These are phyloP conservation scores for Pampusana beccarii DNA, from an alignment of 2,113 vertebrate genomes.

Conservation along the genomic window DNA sequence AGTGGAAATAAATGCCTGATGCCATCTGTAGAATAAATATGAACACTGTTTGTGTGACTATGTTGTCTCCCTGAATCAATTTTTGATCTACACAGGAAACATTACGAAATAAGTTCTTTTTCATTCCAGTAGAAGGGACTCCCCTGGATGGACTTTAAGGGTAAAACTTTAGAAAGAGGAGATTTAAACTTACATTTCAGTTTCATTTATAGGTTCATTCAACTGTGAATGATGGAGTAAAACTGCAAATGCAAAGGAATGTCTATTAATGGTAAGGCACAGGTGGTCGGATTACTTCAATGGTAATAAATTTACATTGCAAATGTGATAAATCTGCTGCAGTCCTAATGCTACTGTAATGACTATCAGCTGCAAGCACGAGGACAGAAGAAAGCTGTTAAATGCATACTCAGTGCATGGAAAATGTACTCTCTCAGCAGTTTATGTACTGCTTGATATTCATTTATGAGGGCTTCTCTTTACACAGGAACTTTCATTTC, in stretches of 20 bases:
- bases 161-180: neutral
- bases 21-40: neutral
- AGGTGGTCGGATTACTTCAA: conserved; percentile 50
- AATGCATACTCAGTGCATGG: conserved; percentile 38
- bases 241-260: neutral
- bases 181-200: conserved; percentile 25
- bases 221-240: neutral
- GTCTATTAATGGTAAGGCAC: conserved; percentile 32
- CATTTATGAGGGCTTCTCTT: conserved; percentile 35
- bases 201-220: conserved; percentile 13
- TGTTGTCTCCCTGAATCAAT: neutral
- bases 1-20: neutral
- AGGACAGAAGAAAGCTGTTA: conserved; percentile 41
- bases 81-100: neutral
- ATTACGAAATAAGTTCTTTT: neutral
- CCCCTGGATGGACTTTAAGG: neutral
- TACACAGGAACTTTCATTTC: neutral
- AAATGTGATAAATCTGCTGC: conserved; percentile 58
- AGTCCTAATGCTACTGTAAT: conserved; percentile 51
- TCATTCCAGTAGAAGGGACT: neutral
- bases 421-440: conserved; percentile 50
- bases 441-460: conserved; percentile 42
- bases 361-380: conserved; percentile 58
- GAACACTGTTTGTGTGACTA: neutral
- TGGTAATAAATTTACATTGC: conserved; percentile 63